A percentile compares a stretch with the other conserved stretches of the same genome.
Conservation (phyloP, 2,888 invertebrate genomes). For the Alcis repandata region DNA sequence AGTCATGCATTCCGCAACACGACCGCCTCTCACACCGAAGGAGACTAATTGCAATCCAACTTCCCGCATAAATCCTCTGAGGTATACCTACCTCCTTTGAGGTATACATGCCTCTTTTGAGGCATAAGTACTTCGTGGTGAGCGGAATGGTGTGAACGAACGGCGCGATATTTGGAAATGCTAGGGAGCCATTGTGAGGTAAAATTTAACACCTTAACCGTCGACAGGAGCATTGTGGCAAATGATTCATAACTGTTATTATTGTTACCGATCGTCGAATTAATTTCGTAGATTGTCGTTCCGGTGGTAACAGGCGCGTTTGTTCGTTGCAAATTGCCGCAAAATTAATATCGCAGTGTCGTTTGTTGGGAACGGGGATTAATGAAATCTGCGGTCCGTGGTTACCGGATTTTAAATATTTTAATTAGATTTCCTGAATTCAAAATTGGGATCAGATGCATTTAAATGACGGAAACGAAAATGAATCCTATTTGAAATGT, state of each 20-base stretch:
- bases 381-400: constrained; percentile 47
- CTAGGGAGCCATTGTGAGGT: constrained; percentile 64
- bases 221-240: constrained; percentile 69
- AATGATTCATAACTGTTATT: constrained; percentile 80
- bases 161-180: constrained; percentile 63
- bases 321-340: constrained; percentile 63
- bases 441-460: background rate
- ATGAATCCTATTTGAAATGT: background rate
- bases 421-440: constrained; percentile 22
- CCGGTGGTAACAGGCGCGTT: constrained; percentile 65
- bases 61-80: constrained; percentile 74
- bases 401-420: constrained; percentile 38
- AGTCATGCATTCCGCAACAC: constrained; percentile 44
- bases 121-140: constrained; percentile 38
- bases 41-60: constrained; percentile 80
- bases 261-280: constrained; percentile 79
- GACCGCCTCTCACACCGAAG: constrained; percentile 54
- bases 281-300: constrained; percentile 75
- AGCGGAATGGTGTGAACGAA: constrained; percentile 44
- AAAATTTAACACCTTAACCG: constrained; percentile 79
- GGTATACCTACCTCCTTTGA: constrained; percentile 27
- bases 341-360: constrained; percentile 66
- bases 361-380: constrained; percentile 59
- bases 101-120: constrained; percentile 52
- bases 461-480: background rate